Evolutionary conservation across 1,140 invertebrate genomes (phyloP), one percentile per base, ranked within the genome.

Genomic region (Drosophila funebris): DNA sequence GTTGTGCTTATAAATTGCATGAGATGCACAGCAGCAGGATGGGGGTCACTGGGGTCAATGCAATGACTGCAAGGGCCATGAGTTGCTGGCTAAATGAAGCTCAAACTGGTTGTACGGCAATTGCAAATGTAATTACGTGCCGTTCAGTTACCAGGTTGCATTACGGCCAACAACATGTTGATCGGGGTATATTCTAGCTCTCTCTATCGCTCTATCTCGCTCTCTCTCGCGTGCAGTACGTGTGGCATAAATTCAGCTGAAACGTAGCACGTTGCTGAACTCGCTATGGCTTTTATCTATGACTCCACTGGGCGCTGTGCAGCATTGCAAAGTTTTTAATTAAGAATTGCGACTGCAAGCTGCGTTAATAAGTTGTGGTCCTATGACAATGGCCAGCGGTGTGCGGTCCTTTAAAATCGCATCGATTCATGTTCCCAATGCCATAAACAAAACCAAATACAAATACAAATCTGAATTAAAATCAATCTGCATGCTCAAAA

Each of bases 401-500:
- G 50, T 36, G 14, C 2, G 4, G 3, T 3, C 7, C 54, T 16
- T 24, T 20, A 39, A 14, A 9, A 27, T 20, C 54, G 14, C n/a
- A 52, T 61, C 44, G 14, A 37, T 36, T 67, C 9, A n/a, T 41
- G 33, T 68, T 60, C n/a, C 3, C 62, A 44, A 29, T 31, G 13
- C 9, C 13, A 56, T 36, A 56, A 22, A 76, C 36, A 63, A 57
- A 62, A 44, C 29, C 31, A 60, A 37, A 39, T 46, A 14, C 29
- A 64, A 79, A 53, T 57, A 11, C n/a, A 27, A 52, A 77, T 64
- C 60, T n/a, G n/a, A n/a, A n/a, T n/a, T n/a, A 43, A 78, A 82
- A 82, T 83, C 78, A 82, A 82, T 82, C 79, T 82, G 78, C 79
- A 82, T 83, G 82, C 78, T 80, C 56, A 73, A 76, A 77, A 73